Evolutionary conservation across 2,113 vertebrate species (phyloP).

Genomic region (Sciurus niger): DNA sequence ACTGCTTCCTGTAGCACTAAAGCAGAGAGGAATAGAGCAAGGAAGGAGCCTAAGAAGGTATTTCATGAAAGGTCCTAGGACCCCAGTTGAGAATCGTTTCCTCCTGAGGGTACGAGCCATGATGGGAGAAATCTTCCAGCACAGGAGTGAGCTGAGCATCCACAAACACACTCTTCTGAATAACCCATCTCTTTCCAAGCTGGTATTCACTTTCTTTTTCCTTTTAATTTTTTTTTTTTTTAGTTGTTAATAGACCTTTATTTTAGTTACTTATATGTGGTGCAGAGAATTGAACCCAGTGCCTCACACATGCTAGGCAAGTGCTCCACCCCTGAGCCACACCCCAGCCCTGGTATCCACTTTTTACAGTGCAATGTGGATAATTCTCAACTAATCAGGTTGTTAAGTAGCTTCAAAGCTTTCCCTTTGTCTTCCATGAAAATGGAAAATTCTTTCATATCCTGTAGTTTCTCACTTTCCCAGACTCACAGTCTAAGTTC

Average conservation of each 20-base stretch:
- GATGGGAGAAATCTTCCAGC: background rate
- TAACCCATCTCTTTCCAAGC: fast-evolving
- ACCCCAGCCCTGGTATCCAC: too few species aligned
- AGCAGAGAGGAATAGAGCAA: background rate
- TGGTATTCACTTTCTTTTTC: background rate
- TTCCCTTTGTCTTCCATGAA: background rate
- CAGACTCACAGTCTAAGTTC: too few species aligned
- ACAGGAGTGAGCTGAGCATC: too few species aligned
- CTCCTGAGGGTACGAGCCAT: fast-evolving
- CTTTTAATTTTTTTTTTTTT: too few species aligned
- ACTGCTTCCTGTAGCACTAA: fast-evolving
- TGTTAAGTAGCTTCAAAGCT: background rate
- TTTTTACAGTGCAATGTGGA: fast-evolving
- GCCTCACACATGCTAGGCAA: too few species aligned
- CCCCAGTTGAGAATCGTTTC: too few species aligned
- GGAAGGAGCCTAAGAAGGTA: background rate
- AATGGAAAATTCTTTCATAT: background rate
- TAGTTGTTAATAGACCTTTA: too few species aligned
- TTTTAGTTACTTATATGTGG: too few species aligned
- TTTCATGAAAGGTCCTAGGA: background rate
- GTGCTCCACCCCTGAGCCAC: too few species aligned
- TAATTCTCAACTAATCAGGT: background rate
- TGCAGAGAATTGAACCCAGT: too few species aligned
- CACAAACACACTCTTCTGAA: fast-evolving
- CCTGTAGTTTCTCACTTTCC: background rate